These are phyloP conservation scores for Lithophane socia DNA, from an alignment of 2,888 invertebrate genomes.

Conservation along the genomic window DNA sequence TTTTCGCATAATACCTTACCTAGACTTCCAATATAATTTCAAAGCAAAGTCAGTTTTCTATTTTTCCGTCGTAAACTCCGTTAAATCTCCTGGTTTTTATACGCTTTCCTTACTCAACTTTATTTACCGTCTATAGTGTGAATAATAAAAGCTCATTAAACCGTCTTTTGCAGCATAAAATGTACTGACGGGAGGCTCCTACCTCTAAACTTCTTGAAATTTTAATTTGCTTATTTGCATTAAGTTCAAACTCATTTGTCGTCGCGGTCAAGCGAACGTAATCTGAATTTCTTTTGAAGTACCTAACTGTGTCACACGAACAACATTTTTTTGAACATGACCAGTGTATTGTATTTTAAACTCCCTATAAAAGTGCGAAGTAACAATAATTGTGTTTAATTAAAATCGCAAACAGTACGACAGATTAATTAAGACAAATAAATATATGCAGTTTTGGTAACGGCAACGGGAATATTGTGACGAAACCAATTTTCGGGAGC, in stretches of 20 bases:
- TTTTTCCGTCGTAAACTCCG: slow-evolving; percentile 30
- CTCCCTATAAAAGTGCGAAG: background rate
- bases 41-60: slow-evolving; percentile 8
- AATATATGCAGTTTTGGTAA: slow-evolving; percentile 43
- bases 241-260: slow-evolving; percentile 55
- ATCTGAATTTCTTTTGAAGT: slow-evolving; percentile 55
- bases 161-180: slow-evolving; percentile 51
- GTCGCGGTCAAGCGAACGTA: slow-evolving; percentile 39
- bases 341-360: slow-evolving; percentile 10
- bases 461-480: slow-evolving; percentile 59
- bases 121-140: slow-evolving; percentile 36
- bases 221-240: slow-evolving; percentile 61
- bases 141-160: slow-evolving; percentile 53
- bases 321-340: background rate
- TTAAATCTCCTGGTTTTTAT: slow-evolving; percentile 17
- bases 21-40: slow-evolving; percentile 7
- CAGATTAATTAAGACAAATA: slow-evolving; percentile 60
- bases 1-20: slow-evolving; percentile 4
- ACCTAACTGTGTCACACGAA: slow-evolving; percentile 36
- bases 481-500: slow-evolving; percentile 70
- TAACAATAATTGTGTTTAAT: slow-evolving; percentile 26
- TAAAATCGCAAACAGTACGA: slow-evolving; percentile 27
- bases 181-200: slow-evolving; percentile 15
- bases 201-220: slow-evolving; percentile 46
- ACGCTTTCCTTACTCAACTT: slow-evolving; percentile 28